A percentile compares a stretch with the other conserved stretches of the same genome.
Conservation (phyloP, 2,888 invertebrate species). For the Rhagonycha lutea region DNA sequence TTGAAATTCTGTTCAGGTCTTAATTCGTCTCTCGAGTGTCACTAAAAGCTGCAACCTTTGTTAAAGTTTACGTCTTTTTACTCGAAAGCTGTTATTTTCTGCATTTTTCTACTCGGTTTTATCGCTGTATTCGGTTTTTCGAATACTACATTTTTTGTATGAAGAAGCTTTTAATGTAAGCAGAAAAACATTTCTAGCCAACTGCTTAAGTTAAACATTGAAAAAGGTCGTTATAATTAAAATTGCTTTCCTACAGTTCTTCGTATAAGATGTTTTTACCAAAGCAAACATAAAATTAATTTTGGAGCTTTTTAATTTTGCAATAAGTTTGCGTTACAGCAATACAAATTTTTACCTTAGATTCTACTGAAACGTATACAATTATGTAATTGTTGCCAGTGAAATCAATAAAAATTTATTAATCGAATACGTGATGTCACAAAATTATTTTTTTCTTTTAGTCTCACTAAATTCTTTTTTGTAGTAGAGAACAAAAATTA, state of each 20-base stretch:
- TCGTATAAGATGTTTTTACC: neutral
- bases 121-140: neutral
- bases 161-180: slow-evolving; percentile 10
- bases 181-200: slow-evolving; percentile 1
- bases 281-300: neutral
- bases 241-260: neutral
- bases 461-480: neutral
- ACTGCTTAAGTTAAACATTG: neutral
- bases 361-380: neutral
- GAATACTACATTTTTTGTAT: neutral
- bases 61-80: slow-evolving; percentile 3
- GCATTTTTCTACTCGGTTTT: slow-evolving; percentile 2
- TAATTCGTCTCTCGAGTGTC: slow-evolving; percentile 12
- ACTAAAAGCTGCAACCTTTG: slow-evolving; percentile 14
- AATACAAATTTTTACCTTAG: neutral
- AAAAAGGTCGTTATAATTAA: slow-evolving; percentile 2
- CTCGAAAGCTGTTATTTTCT: neutral
- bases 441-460: neutral
- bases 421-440: neutral
- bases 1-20: slow-evolving; percentile 8
- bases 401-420: neutral
- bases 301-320: neutral
- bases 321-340: neutral
- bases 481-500: neutral
- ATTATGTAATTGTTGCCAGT: neutral